Evolutionary conservation across 2,113 vertebrate genomes (phyloP).

Genomic region (Choloepus hoffmanni): DNA sequence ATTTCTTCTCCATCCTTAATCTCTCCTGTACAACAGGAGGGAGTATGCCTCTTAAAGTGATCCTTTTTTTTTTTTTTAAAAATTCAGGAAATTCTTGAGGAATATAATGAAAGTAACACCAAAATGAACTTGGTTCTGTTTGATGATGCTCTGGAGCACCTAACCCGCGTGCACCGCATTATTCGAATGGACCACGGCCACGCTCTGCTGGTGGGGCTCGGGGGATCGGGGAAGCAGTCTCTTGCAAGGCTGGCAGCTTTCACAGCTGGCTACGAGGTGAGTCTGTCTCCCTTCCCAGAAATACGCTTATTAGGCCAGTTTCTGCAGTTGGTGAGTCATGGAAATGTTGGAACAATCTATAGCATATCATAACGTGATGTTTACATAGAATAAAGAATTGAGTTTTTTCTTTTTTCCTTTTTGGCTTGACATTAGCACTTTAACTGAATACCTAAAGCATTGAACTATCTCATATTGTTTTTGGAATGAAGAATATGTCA

Average conservation of each 20-base stretch:
- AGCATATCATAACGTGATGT: neutral
- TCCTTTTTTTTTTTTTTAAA: neutral
- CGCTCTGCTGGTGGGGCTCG: constrained; percentile 94
- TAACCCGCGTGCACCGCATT: constrained; percentile 93
- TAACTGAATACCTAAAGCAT: neutral
- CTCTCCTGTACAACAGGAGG: neutral
- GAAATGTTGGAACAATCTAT: rapidly evolving
- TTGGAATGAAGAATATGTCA: neutral
- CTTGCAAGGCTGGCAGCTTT: constrained; percentile 94
- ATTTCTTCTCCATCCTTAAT: neutral
- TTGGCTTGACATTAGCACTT: neutral
- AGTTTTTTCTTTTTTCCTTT: no score
- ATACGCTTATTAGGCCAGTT: rapidly evolving
- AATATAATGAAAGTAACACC: constrained; percentile 93
- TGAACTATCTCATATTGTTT: neutral
- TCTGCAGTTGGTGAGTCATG: rapidly evolving
- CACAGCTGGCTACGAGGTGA: constrained; percentile 94
- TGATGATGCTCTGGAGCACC: constrained; percentile 96
- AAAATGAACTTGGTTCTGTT: constrained; percentile 96
- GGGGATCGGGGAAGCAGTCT: constrained; percentile 96
- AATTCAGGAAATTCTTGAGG: constrained; percentile 95
- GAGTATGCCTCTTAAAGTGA: neutral
- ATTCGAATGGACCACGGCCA: constrained; percentile 94
- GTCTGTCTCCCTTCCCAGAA: neutral
- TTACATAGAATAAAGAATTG: neutral